Evolutionary conservation across 92 coral and sea anemone species (phyloP), one percentile per base, ranked within the genome.

Genomic region (Paragorgia papillata): DNA sequence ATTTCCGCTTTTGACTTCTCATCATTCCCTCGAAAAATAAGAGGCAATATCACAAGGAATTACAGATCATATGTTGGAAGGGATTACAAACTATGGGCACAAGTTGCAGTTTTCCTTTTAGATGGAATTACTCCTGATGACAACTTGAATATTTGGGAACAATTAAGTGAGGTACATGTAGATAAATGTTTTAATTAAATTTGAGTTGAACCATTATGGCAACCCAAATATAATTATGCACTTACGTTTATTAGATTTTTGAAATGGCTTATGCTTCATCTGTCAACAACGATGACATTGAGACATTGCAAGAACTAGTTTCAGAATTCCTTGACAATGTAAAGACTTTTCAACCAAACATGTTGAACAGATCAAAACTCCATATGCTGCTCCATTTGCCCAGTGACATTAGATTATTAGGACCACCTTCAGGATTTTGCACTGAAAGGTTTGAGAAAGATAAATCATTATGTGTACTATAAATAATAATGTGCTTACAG

Each of bases 11-110:
- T 51, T 19, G 58, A 51, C 26, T 51, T 51, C 26, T 51, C 58
- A 6, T 17, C 69, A 7, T 17, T 30, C 20, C 40, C 69, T 10
- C 3, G 21, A 66, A 66, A 39, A 17, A 66, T 66, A 66, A 66
- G 73, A 27, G 73, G 73, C 25, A 66, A 66, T 31, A 66, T 66
- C 20, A 66, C 73, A n/a, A 66, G 55, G 54, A 66, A 66, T 41
- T 66, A 66, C 39, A 54, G 73, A 14, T 66, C 73, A 6, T 66
- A 66, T 34, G 54, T 66, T 27, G 73, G 73, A 7, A 37, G 54
- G 18, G 73, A 66, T 21, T 66, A 13, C 44, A 66, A 66, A n/a
- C n/a, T n/a, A n/a, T n/a, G n/a, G n/a, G n/a, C n/a, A n/a, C n/a
- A n/a, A n/a, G n/a, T n/a, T n/a, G 73, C 73, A 13, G 73, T 66